Conservation (phyloP, 2,113 vertebrate species). For the Pithys albifrons region DNA sequence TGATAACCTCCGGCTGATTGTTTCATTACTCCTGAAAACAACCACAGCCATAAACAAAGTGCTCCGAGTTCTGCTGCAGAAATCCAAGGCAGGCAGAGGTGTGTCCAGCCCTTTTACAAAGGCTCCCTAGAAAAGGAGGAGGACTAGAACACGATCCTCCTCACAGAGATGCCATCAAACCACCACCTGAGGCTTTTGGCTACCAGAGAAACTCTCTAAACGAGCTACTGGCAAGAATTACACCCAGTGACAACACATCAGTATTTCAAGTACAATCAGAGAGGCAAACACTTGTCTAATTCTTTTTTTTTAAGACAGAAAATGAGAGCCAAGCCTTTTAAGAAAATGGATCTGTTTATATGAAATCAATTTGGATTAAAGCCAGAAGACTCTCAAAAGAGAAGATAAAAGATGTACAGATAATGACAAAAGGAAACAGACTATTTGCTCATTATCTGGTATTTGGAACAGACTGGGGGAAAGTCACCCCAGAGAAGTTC, state of each 20-base stretch:
- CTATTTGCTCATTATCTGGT: neutral
- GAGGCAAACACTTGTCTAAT: neutral
- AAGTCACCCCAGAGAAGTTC: neutral
- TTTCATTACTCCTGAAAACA: neutral
- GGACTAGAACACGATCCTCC: neutral
- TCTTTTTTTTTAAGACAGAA: neutral
- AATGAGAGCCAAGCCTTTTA: neutral
- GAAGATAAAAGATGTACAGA: neutral
- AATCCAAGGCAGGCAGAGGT: neutral
- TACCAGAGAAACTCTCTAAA: neutral
- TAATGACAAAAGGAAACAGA: neutral
- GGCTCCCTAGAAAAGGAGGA: neutral
- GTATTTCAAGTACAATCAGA: neutral
- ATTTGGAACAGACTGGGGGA: neutral
- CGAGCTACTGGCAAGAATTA: neutral
- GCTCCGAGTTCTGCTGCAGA: rapidly evolving
- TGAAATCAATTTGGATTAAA: neutral
- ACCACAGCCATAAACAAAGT: neutral
- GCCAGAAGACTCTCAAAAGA: neutral
- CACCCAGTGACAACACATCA: neutral
- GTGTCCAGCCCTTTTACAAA: neutral
- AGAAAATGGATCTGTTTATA: neutral
- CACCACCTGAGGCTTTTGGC: neutral
- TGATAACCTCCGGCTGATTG: neutral
- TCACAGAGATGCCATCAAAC: neutral